These are phyloP conservation scores for Pyrocoelia pectoralis DNA, from an alignment of 2,888 invertebrate genomes.

Conservation along the genomic window DNA sequence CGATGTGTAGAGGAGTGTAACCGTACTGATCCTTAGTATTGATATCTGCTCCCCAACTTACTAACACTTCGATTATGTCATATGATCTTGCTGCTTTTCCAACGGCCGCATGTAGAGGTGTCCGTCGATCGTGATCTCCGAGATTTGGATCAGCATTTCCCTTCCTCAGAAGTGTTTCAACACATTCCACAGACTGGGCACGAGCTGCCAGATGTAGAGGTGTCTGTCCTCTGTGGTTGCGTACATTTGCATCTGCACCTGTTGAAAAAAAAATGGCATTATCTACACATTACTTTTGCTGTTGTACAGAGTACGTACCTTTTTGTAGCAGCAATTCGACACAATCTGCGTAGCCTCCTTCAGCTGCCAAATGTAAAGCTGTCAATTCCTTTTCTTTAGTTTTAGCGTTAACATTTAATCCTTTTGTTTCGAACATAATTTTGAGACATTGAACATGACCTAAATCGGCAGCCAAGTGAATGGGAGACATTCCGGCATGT, in stretches of 20 bases:
- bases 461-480: conserved; percentile 83
- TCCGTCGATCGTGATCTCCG: conserved; percentile 81
- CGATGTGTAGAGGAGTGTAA: conserved; percentile 85
- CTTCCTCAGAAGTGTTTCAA: conserved; percentile 77
- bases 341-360: conserved; percentile 85
- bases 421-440: conserved; percentile 77
- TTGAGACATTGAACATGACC: conserved; percentile 79
- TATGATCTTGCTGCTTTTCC: conserved; percentile 84
- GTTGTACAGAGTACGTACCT: conserved; percentile 19
- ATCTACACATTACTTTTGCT: too few relatives aligned
- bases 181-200: conserved; percentile 81
- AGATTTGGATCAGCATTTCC: conserved; percentile 81
- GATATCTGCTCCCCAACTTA: conserved; percentile 82
- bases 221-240: conserved; percentile 83
- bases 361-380: conserved; percentile 86
- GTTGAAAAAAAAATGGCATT: too few relatives aligned
- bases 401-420: conserved; percentile 73
- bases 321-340: conserved; percentile 76
- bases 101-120: conserved; percentile 83
- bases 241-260: conserved; percentile 77
- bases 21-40: conserved; percentile 87
- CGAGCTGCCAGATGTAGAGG: conserved; percentile 86
- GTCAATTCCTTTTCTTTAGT: conserved; percentile 80
- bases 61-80: conserved; percentile 80
- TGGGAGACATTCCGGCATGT: conserved; percentile 78